phyloP scores from a whole-genome alignment of 2,797 vertebrate genomes.

The Periophthalmus magnuspinnatus region DNA sequence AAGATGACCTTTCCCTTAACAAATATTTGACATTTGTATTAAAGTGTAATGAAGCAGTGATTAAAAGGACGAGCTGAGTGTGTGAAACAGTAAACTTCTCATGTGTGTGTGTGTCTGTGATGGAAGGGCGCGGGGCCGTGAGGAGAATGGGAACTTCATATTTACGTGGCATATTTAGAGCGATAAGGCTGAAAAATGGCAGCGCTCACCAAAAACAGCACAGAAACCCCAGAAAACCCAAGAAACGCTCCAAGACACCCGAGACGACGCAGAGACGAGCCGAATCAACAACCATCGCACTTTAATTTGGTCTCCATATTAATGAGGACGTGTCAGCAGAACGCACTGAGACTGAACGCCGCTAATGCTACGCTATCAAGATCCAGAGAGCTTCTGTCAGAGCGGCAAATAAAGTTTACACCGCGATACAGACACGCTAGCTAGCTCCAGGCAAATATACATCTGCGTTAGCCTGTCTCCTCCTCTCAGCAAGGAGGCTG shows the following conservation, averaged over 20 bases:
- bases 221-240: conserved; percentile 9
- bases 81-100: background rate
- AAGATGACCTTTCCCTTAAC: too few relatives aligned
- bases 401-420: conserved; percentile 32
- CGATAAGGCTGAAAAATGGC: background rate
- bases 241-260: conserved; percentile 47
- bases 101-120: background rate
- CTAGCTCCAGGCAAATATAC: too few relatives aligned
- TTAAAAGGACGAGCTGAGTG: too few relatives aligned
- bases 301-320: conserved; percentile 82
- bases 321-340: conserved; percentile 85
- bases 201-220: conserved; percentile 13
- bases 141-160: conserved; percentile 1
- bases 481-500: too few relatives aligned
- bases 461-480: too few relatives aligned
- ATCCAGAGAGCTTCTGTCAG: conserved; percentile 39
- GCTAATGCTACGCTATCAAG: conserved; percentile 76
- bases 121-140: background rate
- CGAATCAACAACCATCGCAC: conserved; percentile 79
- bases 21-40: too few relatives aligned
- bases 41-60: too few relatives aligned
- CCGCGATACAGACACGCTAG: conserved; percentile 13
- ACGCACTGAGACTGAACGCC: conserved; percentile 81
- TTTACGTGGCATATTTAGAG: background rate
- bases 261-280: conserved; percentile 24